Conservation (phyloP, 2,113 vertebrate species). For the Neoarius graeffei region DNA sequence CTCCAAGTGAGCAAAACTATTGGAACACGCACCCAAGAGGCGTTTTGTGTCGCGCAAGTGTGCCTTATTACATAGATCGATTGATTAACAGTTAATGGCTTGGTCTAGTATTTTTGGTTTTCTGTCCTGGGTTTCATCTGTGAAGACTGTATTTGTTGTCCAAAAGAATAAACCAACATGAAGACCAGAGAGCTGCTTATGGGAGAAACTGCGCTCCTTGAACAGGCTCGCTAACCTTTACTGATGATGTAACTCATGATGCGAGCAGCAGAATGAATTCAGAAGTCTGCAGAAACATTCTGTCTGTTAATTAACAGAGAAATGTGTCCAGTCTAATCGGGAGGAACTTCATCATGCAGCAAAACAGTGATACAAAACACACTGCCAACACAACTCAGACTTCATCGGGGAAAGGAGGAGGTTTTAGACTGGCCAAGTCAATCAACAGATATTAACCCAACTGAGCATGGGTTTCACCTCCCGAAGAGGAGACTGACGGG, state of each 20-base stretch:
- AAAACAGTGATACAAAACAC: neutral
- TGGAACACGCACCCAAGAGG: neutral
- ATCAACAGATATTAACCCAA: too few relatives aligned
- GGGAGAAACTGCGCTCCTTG: too few relatives aligned
- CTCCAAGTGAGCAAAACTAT: neutral
- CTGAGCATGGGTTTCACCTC: neutral
- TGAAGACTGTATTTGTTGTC: neutral
- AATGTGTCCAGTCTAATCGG: neutral
- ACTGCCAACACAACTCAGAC: neutral
- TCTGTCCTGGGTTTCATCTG: neutral
- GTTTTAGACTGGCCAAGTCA: too few relatives aligned
- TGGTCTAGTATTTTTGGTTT: too few relatives aligned
- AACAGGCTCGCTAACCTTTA: neutral
- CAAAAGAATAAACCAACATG: neutral
- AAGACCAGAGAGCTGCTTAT: neutral
- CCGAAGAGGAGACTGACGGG: neutral
- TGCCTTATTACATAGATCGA: neutral
- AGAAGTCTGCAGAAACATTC: neutral
- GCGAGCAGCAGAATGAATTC: neutral
- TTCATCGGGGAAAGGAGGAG: neutral
- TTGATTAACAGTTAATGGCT: neutral
- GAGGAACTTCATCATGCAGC: too few relatives aligned
- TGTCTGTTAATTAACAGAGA: neutral
- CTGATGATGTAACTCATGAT: neutral
- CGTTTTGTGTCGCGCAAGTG: neutral